These are phyloP conservation scores for Pseudomyrmex pallidus DNA, from an alignment of 1,140 invertebrate species.

Conservation along the genomic window DNA sequence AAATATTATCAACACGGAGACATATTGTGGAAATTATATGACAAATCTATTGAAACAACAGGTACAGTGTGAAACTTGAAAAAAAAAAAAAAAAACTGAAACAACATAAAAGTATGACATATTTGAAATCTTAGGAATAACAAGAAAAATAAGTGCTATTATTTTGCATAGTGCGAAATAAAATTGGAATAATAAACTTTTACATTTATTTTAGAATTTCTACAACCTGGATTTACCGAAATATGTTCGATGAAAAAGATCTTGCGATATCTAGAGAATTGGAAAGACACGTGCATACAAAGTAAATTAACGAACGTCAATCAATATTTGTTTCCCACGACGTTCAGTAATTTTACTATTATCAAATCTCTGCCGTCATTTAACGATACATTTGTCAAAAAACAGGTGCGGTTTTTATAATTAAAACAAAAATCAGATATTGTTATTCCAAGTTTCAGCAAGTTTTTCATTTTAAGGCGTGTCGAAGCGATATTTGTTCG, in stretches of 20 bases:
- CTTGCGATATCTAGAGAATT: conserved; percentile 83
- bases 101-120: too few relatives aligned
- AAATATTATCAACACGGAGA: conserved; percentile 76
- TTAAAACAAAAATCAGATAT: not conserved
- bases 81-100: too few relatives aligned
- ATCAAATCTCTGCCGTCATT: conserved; percentile 79
- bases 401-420: conserved; percentile 64
- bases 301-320: conserved; percentile 79
- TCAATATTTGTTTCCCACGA: conserved; percentile 75
- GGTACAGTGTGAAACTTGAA: conserved; percentile 70
- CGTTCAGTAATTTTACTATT: conserved; percentile 81
- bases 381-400: conserved; percentile 68
- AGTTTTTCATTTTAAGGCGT: conserved; percentile 79
- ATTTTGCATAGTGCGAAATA: not conserved
- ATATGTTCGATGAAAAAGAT: conserved; percentile 81
- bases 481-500: conserved; percentile 85
- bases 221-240: conserved; percentile 81
- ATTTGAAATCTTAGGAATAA: not conserved
- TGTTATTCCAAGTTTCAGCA: not conserved
- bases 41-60: conserved; percentile 75
- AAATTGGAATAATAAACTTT: conserved; percentile 12
- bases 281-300: conserved; percentile 83
- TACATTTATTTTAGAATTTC: conserved; percentile 78
- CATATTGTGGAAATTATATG: conserved; percentile 79
- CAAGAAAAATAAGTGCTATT: not conserved